Base-by-base conservation (phyloP, 2,888 invertebrate species). In the Lithophane leautieri region DNA sequence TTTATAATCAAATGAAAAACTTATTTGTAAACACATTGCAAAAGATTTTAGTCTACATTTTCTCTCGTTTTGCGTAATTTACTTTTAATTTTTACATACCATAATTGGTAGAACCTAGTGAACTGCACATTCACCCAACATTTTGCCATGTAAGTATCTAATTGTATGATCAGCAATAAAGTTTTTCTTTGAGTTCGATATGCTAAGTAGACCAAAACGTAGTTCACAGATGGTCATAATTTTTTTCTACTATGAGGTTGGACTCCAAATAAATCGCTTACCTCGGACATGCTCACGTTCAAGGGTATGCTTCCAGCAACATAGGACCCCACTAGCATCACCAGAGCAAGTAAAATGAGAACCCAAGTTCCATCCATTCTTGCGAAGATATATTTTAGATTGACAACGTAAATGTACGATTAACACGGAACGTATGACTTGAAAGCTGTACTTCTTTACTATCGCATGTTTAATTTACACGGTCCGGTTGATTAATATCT, bases 241-340 rank as follows among this genome's bases (percentile, higher is more conserved):
- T 70, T 77, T 54, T 25, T 50, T 12, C 4, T 12, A n/a, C 4
- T 60, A 61, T 0, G 19, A 58, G 40, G 22, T 65, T 70, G 40
- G 11, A 62, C 0, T 56, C 4, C 0, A 9, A 60, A 81, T 72
- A 28, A 34, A 56, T 61, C 0, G 78, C 93, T 90, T 92, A 99
- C 99, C 98, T 99, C 99, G 52, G 99, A 99, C 94, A 99, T 97
- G 89, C 97, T 98, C 94, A 99, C 98, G 86, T 99, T 98, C 84
- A 99, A 96, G 40, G 99, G 99, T 91, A 99, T 98, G 79, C 98
- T 98, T 70, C 99, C 99, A 87, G 99, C 98, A 71, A 99, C 94
- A 95, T 99, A 99, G 73, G 99, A 99, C 2, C 99, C 99, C 76
- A 99, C 97, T 83, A 99, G 97, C 99, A 99, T 99, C 76, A 99